phyloP scores from a whole-genome alignment of 2,888 invertebrate species.

The Homarus gammarus region DNA sequence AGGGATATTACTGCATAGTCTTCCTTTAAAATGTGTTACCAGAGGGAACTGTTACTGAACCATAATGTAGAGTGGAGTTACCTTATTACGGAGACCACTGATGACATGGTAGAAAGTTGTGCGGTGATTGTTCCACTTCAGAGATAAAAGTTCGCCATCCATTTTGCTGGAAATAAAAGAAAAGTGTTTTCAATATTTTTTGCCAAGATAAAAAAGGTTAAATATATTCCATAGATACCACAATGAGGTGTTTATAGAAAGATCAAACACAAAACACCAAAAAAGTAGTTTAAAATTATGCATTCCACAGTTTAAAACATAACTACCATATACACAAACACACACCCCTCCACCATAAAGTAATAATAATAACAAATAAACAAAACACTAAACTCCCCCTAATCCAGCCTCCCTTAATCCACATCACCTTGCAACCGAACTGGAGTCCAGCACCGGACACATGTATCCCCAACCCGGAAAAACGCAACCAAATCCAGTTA shows the following conservation, averaged over 20 bases:
- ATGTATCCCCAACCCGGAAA: not conserved
- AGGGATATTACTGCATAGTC: no score
- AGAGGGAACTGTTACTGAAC: no score
- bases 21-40: no score
- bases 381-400: not conserved
- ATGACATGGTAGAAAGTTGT: constrained; percentile 73
- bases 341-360: not conserved
- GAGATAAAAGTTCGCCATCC: constrained; percentile 73
- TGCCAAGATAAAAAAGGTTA: not conserved
- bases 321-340: not conserved
- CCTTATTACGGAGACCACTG: constrained; percentile 71
- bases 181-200: not conserved
- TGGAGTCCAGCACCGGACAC: not conserved
- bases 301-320: no score
- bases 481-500: not conserved
- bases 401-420: not conserved
- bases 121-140: constrained; percentile 75
- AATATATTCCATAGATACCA: not conserved
- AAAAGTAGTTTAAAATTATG: no score
- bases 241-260: not conserved
- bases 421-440: not conserved
- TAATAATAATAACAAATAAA: not conserved
- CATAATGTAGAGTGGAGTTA: no score
- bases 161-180: constrained; percentile 54
- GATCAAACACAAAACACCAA: not conserved